Evolutionary conservation across 2,797 vertebrate genomes (phyloP).

Genomic region (Parauchenoglanis punctatus): DNA sequence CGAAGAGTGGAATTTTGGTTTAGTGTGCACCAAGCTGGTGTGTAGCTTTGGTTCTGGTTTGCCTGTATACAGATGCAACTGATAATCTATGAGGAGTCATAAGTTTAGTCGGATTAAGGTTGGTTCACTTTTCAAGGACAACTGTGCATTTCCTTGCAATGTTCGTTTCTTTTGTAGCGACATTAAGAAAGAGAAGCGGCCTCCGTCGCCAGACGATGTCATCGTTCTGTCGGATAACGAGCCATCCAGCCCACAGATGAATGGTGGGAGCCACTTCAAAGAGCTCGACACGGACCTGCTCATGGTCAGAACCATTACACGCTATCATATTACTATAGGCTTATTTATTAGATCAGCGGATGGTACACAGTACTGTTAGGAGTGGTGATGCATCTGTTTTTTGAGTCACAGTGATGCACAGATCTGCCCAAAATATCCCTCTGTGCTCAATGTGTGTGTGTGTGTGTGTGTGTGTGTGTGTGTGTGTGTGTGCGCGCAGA

Average conservation of each 20-base stretch:
- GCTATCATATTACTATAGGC: neutral
- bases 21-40: neutral
- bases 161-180: constrained; percentile 65
- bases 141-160: neutral
- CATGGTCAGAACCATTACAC: constrained; percentile 78
- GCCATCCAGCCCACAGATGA: constrained; percentile 85
- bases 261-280: constrained; percentile 82
- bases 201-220: constrained; percentile 84
- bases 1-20: neutral
- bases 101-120: neutral
- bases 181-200: constrained; percentile 80
- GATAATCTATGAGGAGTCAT: neutral
- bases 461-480: constrained; percentile 28
- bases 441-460: constrained; percentile 34
- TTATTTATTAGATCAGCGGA: neutral
- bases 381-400: neutral
- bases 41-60: neutral
- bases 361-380: neutral
- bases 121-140: neutral
- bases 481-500: constrained; percentile 63
- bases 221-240: constrained; percentile 93
- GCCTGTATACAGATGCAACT: neutral
- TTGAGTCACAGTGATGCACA: neutral
- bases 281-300: constrained; percentile 85
- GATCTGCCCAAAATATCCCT: neutral